phyloP scores from a whole-genome alignment of 2,113 vertebrate species.

The Gambusia holbrooki region DNA sequence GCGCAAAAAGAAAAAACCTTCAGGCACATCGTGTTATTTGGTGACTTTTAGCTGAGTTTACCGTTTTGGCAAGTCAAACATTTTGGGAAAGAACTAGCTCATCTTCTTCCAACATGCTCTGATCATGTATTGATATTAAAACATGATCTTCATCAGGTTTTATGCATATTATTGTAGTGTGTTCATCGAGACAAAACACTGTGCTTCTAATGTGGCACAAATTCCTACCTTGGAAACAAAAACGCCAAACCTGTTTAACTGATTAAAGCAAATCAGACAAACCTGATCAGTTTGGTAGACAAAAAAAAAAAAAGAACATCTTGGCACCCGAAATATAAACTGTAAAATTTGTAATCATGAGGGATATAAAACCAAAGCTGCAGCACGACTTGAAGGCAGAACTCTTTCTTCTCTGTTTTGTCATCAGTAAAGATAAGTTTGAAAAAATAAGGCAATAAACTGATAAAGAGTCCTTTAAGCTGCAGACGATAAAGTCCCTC shows the following conservation, averaged over 20 bases:
- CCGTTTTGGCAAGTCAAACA: conserved; percentile 7
- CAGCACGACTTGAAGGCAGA: conserved; percentile 20
- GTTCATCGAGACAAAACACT: not conserved
- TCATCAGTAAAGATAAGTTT: conserved; percentile 34
- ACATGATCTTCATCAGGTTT: conserved; percentile 18
- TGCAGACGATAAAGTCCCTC: conserved; percentile 39
- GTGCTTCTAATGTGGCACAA: conserved; percentile 7
- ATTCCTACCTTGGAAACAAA: conserved; percentile 26
- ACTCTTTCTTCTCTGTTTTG: conserved; percentile 35
- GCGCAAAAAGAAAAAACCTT: conserved; percentile 14
- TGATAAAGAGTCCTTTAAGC: conserved; percentile 41
- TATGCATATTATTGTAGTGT: conserved; percentile 29
- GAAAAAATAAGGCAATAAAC: conserved; percentile 43
- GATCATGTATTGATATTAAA: conserved; percentile 35
- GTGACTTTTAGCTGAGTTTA: conserved; percentile 4
- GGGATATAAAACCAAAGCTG: not conserved
- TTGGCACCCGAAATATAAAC: conserved; percentile 46
- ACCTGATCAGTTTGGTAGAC: conserved; percentile 41
- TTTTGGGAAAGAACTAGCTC: conserved; percentile 28
- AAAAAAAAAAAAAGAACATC: conserved; percentile 3
- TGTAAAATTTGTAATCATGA: conserved; percentile 31
- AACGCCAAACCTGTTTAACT: conserved; percentile 23
- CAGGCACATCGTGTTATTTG: conserved; percentile 41
- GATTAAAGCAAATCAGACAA: conserved; percentile 28
- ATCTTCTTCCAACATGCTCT: conserved; percentile 33